These are phyloP conservation scores for Amphimallon solstitiale DNA, from an alignment of 2,888 invertebrate species.

Conservation along the genomic window DNA sequence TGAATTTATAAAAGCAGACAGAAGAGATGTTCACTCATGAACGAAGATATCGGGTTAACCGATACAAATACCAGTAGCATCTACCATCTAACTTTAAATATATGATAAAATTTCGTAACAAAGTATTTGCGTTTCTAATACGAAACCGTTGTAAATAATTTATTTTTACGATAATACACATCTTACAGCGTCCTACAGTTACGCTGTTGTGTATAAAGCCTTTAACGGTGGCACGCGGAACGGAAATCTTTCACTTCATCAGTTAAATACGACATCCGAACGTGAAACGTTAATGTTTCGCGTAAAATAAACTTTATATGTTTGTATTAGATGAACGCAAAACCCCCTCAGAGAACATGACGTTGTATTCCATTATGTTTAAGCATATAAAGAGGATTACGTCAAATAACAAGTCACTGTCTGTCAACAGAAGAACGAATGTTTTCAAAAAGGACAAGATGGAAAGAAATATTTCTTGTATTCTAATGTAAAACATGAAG, in stretches of 20 bases:
- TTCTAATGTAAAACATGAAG: no score
- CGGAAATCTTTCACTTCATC: neutral
- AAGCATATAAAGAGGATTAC: conserved; percentile 13
- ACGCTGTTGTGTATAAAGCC: neutral
- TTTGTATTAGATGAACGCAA: neutral
- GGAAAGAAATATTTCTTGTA: neutral
- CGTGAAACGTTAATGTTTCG: conserved; percentile 12
- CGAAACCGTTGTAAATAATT: neutral
- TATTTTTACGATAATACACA: neutral
- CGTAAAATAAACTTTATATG: conserved; percentile 13
- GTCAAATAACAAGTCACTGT: conserved; percentile 1
- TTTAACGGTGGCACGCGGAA: neutral
- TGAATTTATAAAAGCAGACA: no score
- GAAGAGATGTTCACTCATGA: no score
- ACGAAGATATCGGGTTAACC: no score
- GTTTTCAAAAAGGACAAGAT: neutral
- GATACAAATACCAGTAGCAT: no score
- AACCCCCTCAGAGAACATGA: neutral
- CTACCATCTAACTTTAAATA: neutral
- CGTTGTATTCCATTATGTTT: conserved; percentile 11
- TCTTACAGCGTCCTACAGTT: neutral
- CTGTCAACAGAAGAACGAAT: neutral
- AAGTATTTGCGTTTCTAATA: neutral
- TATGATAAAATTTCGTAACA: neutral
- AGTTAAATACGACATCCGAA: neutral